phyloP scores from a whole-genome alignment of 2,113 vertebrate species.

The Coracopsis vasa region DNA sequence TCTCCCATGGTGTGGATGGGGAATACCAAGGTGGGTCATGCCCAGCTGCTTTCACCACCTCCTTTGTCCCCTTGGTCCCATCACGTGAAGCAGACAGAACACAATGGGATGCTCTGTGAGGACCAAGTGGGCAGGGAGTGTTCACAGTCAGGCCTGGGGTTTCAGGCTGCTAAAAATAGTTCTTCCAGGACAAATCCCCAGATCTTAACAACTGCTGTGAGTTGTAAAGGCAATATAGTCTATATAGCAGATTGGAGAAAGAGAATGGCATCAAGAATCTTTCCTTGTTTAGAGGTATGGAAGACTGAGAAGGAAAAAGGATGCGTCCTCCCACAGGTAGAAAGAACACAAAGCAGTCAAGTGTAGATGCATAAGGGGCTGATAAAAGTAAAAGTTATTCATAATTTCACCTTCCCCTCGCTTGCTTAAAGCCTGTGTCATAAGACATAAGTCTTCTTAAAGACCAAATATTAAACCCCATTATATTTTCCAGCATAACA shows the following conservation, averaged over 20 bases:
- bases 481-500: background rate
- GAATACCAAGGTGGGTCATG: background rate
- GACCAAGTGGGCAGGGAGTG: background rate
- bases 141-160: background rate
- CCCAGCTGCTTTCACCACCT: background rate
- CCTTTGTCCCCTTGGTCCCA: background rate
- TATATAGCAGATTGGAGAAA: background rate
- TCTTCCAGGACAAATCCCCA: background rate
- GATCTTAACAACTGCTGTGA: background rate
- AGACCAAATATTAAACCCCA: background rate
- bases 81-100: background rate
- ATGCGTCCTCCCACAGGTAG: background rate
- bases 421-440: background rate
- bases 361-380: background rate
- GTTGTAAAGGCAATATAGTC: background rate
- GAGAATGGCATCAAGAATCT: background rate
- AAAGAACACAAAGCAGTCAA: background rate
- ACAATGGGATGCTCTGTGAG: background rate
- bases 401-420: background rate
- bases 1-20: rapidly evolving
- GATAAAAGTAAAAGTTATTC: background rate
- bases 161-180: background rate
- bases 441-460: background rate
- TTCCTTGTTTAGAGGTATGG: background rate
- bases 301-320: background rate